Conservation (phyloP, 2,888 invertebrate genomes). For the Norana najaformis region DNA sequence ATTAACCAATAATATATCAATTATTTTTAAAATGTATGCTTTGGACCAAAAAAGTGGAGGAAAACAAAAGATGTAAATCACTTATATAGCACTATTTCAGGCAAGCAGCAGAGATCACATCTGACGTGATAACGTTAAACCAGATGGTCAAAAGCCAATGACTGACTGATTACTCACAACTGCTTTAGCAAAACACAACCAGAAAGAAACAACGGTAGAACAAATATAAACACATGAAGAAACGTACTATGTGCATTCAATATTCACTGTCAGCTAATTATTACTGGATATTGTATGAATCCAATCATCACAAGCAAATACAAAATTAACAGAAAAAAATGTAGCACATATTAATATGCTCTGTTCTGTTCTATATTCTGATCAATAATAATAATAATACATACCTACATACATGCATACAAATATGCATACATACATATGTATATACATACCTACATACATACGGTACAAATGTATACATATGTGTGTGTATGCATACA, state of each 20-base stretch:
- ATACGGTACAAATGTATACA: not conserved
- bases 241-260: not conserved
- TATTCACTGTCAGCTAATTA: no score
- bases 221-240: not conserved
- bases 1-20: no score
- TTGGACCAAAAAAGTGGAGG: not conserved
- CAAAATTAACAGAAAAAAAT: no score
- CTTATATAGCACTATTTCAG: no score
- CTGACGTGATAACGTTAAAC: not conserved
- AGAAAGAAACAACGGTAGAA: not conserved
- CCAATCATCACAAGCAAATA: not conserved
- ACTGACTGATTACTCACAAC: not conserved
- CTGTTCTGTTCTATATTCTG: no score
- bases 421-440: not conserved
- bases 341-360: no score
- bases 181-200: not conserved
- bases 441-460: not conserved
- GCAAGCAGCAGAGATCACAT: not conserved
- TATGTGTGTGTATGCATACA: not conserved
- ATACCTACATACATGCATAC: no score
- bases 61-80: not conserved
- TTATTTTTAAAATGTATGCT: not conserved
- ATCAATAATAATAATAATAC: no score
- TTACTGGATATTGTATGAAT: not conserved
- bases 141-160: not conserved